phyloP scores from a whole-genome alignment of 2,797 vertebrate genomes.

The Hippoglossus hippoglossus region DNA sequence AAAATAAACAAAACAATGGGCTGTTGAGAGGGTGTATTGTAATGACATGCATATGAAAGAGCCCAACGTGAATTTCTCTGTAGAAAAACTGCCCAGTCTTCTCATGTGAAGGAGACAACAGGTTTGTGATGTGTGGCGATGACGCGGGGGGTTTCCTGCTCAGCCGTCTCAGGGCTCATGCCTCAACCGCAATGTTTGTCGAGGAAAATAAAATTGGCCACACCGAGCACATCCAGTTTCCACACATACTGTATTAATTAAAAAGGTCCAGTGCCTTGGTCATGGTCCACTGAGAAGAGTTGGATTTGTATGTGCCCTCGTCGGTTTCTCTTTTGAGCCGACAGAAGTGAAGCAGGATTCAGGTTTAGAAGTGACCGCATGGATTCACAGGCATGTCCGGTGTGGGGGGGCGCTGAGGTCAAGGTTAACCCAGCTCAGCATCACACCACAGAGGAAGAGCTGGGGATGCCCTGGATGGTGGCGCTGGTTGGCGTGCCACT shows the following conservation, averaged over 20 bases:
- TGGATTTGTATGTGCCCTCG: constrained; percentile 26
- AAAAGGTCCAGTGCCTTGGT: constrained; percentile 47
- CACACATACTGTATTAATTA: constrained; percentile 7
- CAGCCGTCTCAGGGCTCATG: not conserved
- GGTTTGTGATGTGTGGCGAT: constrained; percentile 18
- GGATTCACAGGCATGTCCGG: constrained; percentile 33
- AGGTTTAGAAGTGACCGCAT: constrained; percentile 10
- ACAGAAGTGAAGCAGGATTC: constrained; percentile 19
- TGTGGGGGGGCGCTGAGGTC: constrained; percentile 13
- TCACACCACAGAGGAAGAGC: constrained; percentile 96
- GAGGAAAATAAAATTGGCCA: constrained; percentile 8
- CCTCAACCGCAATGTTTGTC: constrained; percentile 7
- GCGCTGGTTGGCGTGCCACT: constrained; percentile 94
- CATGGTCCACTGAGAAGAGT: constrained; percentile 4
- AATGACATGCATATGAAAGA: constrained; percentile 68
- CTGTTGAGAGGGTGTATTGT: constrained; percentile 42
- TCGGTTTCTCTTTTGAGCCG: constrained; percentile 32
- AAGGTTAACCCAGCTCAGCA: constrained; percentile 19
- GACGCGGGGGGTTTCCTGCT: constrained; percentile 16
- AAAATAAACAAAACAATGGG: constrained; percentile 58
- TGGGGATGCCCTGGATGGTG: constrained; percentile 94
- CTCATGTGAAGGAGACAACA: constrained; percentile 24
- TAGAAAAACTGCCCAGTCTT: constrained; percentile 66
- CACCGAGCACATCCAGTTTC: constrained; percentile 15
- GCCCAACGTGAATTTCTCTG: constrained; percentile 68